Percentiles rank a stretch among this genome's conserved stretches.
These are phyloP conservation scores for Philaenus spumarius DNA, from an alignment of 1,140 invertebrate species.

Conservation along the genomic window DNA sequence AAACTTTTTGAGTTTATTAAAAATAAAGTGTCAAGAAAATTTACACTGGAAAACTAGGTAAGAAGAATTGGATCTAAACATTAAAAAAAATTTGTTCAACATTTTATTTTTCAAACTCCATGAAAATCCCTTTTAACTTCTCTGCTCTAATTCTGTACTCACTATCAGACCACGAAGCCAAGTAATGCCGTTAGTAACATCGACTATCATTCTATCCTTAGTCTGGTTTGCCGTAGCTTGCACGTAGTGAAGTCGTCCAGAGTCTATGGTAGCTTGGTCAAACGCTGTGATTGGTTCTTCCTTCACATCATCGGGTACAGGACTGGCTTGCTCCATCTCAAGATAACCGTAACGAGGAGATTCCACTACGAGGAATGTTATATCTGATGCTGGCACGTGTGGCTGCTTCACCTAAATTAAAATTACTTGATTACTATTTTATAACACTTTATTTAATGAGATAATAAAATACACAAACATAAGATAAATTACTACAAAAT, in stretches of 20 bases:
- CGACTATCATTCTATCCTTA: conserved; percentile 70
- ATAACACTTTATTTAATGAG: conserved; percentile 11
- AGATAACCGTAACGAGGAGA: conserved; percentile 76
- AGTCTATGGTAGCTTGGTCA: conserved; percentile 77
- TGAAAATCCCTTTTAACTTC: too few relatives aligned
- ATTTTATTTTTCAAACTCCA: too few relatives aligned
- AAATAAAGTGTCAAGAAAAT: too few relatives aligned
- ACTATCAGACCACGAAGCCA: conserved; percentile 56
- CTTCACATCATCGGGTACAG: conserved; percentile 16
- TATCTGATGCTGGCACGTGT: conserved; percentile 75
- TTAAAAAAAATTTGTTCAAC: too few relatives aligned
- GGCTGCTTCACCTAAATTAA: conserved; percentile 81
- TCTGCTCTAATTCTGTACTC: too few relatives aligned
- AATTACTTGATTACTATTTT: too few relatives aligned
- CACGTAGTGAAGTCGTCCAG: conserved; percentile 72
- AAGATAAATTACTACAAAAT: neutral
- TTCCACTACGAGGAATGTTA: conserved; percentile 67
- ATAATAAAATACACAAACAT: neutral
- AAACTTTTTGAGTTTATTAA: too few relatives aligned
- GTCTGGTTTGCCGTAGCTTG: conserved; percentile 77
- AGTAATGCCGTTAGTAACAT: conserved; percentile 84
- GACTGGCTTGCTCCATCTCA: conserved; percentile 52
- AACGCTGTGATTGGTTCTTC: conserved; percentile 46
- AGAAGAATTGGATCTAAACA: too few relatives aligned
- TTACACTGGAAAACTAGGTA: too few relatives aligned